phyloP scores from a whole-genome alignment of 2,888 invertebrate species.

The Listrodromus nycthemerus region DNA sequence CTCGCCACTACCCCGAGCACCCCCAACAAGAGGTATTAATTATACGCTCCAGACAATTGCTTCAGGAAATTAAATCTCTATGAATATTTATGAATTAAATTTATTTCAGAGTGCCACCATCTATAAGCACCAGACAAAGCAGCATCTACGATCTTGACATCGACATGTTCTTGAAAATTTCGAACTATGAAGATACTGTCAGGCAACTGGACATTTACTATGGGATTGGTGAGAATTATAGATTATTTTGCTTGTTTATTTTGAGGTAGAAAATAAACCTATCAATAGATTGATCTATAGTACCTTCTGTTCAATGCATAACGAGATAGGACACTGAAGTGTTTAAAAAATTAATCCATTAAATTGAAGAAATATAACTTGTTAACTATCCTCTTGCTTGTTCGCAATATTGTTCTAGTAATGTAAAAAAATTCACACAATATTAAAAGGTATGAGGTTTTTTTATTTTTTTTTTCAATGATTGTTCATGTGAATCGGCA shows the following conservation, averaged over 20 bases:
- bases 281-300: background rate
- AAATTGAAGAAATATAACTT: background rate
- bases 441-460: background rate
- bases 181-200: slow-evolving; percentile 96
- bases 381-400: background rate
- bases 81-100: background rate
- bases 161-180: slow-evolving; percentile 92
- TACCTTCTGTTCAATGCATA: background rate
- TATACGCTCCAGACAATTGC: background rate
- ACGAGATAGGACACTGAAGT: background rate
- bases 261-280: background rate
- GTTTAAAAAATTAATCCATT: background rate
- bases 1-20: slow-evolving; percentile 26
- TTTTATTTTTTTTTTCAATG: slow-evolving; percentile 10
- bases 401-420: background rate
- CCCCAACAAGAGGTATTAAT: slow-evolving; percentile 9
- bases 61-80: background rate
- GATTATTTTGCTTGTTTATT: slow-evolving; percentile 25
- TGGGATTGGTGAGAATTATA: slow-evolving; percentile 90
- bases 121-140: slow-evolving; percentile 85
- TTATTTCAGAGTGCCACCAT: slow-evolving; percentile 43
- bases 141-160: slow-evolving; percentile 92
- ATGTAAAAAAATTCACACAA: background rate
- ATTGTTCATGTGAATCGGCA: slow-evolving; percentile 80
- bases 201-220: slow-evolving; percentile 96